Conservation (phyloP, 2,888 invertebrate species). For the Hyposoter didymator region DNA sequence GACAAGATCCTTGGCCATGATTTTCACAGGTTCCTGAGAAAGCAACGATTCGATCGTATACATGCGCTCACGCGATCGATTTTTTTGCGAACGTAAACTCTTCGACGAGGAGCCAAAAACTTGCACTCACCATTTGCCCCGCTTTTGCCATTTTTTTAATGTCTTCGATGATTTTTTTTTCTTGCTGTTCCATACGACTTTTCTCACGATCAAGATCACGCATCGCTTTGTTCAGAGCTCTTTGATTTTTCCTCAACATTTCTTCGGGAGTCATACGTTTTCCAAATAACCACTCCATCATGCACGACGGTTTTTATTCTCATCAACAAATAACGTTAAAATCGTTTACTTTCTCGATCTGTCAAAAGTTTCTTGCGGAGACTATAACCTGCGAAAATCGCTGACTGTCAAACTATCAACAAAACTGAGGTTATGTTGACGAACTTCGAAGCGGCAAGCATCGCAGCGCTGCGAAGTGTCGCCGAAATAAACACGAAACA, state of each 20-base stretch:
- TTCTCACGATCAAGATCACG: constrained; percentile 97
- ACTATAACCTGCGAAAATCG: not conserved
- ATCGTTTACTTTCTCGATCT: not conserved
- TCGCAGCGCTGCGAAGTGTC: not conserved
- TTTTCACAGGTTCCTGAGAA: constrained; percentile 98
- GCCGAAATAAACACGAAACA: not conserved
- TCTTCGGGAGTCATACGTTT: constrained; percentile 98
- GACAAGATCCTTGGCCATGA: constrained; percentile 99
- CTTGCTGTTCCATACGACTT: constrained; percentile 98
- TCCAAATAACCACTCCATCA: constrained; percentile 98
- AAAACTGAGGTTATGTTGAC: not conserved
- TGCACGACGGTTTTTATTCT: constrained; percentile 64
- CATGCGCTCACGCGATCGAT: no score
- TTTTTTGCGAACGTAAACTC: no score
- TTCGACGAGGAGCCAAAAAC: not conserved
- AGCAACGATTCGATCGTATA: not conserved
- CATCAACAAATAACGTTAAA: constrained; percentile 10
- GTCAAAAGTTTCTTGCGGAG: not conserved
- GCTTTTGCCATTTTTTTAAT: constrained; percentile 99
- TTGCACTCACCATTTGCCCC: constrained; percentile 93
- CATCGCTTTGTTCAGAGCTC: constrained; percentile 99
- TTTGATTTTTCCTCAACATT: constrained; percentile 98
- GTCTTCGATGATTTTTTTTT: constrained; percentile 98
- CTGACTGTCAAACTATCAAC: not conserved
- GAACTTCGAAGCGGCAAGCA: not conserved